Conservation (phyloP, 2,888 invertebrate species). For the Sepiola atlantica region DNA sequence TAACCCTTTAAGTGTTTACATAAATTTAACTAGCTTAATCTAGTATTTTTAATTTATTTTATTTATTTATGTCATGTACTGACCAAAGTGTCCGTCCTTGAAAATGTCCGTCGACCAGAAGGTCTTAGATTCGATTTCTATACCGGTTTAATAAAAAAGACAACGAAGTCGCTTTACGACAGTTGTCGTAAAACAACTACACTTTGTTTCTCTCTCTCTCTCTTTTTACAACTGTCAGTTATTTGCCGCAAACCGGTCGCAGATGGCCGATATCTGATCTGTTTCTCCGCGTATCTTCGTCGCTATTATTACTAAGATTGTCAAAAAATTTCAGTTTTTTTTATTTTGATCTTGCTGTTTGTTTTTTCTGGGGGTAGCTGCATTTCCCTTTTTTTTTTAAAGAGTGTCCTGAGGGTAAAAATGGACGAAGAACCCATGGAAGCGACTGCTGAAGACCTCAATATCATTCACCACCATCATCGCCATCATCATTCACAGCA, state of each 20-base stretch:
- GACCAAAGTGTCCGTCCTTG: no score
- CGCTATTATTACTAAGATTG: neutral
- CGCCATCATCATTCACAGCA: neutral
- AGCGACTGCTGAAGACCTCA: slow-evolving; percentile 35
- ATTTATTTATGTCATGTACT: no score
- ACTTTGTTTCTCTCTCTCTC: neutral
- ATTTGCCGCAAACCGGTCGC: slow-evolving; percentile 41
- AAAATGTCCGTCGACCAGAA: no score
- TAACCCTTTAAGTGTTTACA: no score
- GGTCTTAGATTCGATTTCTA: no score
- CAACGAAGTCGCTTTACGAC: neutral
- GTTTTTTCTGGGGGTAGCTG: neutral
- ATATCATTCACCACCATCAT: neutral
- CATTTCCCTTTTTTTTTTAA: neutral
- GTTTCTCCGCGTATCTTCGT: neutral
- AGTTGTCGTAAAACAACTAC: neutral
- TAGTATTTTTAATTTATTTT: neutral
- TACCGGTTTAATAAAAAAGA: no score
- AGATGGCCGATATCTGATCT: neutral
- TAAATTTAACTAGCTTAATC: neutral
- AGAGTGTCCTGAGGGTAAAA: neutral
- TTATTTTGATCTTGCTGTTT: neutral
- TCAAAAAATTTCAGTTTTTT: neutral
- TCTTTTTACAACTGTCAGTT: neutral
- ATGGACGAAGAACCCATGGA: slow-evolving; percentile 45